Evolutionary conservation across 2,888 invertebrate species (phyloP), one percentile per base, ranked within the genome.

Genomic region (Erebia aethiops): DNA sequence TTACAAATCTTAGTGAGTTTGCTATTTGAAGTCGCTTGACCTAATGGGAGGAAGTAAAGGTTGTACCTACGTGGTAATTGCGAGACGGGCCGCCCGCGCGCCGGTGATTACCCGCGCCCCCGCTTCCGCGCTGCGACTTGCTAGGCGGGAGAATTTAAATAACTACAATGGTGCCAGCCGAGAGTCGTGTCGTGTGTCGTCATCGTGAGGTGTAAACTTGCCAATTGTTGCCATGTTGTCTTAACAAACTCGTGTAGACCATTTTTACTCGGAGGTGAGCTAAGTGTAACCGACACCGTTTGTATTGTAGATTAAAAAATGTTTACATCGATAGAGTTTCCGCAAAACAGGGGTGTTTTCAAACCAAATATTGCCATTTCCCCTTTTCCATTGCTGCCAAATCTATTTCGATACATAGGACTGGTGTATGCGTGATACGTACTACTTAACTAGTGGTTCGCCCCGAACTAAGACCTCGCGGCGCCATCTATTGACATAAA

Each of bases 291-390:
- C 78, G 81, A 88, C 83, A 85, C 84, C 82, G 88, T 88, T 89
- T 87, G 84, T 84, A 74, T 75, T 81, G 82, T 87, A 87, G 90
- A 90, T 91, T 91, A 89, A 88, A 90, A 88, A 86, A 60, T 88
- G 88, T 90, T 90, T 88, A 82, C 87, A 81, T 77, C 80, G 76
- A 63, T 68, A 57, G 63, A 58, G 61, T 77, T 75, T 77, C 77
- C 78, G 77, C 78, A 81, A 82, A 62, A 68, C 13, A 41, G 71
- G 82, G 76, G 80, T 85, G 87, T 86, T 86, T 82, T 85, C 84
- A 82, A 8, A 49, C 21, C 18, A 49, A 62, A 62, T 49, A 62
- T 21, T 14, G 21, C 21, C 14, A 26, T 49, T 14, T 46, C 46
- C 16, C 46, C 49, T 49, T 62, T 62, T 49, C 16, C 16, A n/a